phyloP scores from a whole-genome alignment of 2,797 vertebrate genomes.

The Microcaecilia unicolor region DNA sequence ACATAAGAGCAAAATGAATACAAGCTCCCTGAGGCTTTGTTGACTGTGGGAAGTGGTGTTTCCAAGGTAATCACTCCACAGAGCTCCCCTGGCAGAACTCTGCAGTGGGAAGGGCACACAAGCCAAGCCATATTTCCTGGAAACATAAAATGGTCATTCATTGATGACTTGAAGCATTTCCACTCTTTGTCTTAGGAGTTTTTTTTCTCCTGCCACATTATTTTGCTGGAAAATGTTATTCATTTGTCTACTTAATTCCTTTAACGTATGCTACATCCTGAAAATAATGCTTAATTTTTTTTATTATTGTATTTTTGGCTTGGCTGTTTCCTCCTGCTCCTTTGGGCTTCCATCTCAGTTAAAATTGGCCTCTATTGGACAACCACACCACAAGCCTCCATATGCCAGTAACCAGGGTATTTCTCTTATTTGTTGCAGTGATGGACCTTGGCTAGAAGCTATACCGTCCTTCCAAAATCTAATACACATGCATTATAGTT shows the following conservation, averaged over 20 bases:
- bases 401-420: too few species aligned
- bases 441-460: too few species aligned
- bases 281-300: constrained; percentile 36
- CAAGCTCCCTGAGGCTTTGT: constrained; percentile 16
- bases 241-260: constrained; percentile 39
- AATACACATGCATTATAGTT: too few species aligned
- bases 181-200: constrained; percentile 59
- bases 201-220: too few species aligned
- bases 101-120: constrained; percentile 13
- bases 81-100: constrained; percentile 11
- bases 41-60: constrained; percentile 28
- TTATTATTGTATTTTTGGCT: too few species aligned
- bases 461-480: too few species aligned
- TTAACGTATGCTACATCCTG: constrained; percentile 46
- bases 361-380: too few species aligned
- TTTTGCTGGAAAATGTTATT: constrained; percentile 37
- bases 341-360: too few species aligned
- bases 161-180: constrained; percentile 47
- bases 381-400: too few species aligned
- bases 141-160: constrained; percentile 32
- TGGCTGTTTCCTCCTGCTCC: too few species aligned
- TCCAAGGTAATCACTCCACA: constrained; percentile 36
- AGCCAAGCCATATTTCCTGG: constrained; percentile 40
- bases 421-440: too few species aligned
- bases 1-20: constrained; percentile 28